phyloP scores from a whole-genome alignment of 2,113 vertebrate species.

The Isurus oxyrinchus region DNA sequence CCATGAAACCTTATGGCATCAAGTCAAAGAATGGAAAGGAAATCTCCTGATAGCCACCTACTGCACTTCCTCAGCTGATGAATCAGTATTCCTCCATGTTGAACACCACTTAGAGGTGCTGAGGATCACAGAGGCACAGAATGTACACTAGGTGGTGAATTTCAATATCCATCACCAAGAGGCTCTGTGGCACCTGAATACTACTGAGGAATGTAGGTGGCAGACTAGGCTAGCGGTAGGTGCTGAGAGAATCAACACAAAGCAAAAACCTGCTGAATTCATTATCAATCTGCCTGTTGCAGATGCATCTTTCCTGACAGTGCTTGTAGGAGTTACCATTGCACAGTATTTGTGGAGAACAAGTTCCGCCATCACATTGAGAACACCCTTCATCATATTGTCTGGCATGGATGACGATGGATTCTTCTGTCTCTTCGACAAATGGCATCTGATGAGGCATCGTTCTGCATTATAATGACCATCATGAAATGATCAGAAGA shows the following conservation, averaged over 20 bases:
- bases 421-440: no score
- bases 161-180: background rate
- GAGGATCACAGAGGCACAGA: background rate
- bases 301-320: background rate
- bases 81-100: background rate
- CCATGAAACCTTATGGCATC: no score
- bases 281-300: background rate
- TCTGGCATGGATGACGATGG: no score
- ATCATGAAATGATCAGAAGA: no score
- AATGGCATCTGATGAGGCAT: no score
- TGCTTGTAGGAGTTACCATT: no score
- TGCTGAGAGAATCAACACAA: background rate
- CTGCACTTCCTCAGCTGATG: background rate
- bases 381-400: no score
- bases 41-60: background rate
- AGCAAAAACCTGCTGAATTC: background rate
- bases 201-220: background rate
- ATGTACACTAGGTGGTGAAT: background rate
- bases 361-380: no score
- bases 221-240: background rate
- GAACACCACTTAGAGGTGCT: background rate
- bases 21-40: background rate
- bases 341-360: no score
- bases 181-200: background rate
- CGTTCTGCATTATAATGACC: no score